A percentile compares a stretch with the other conserved stretches of the same genome.
phyloP scores from a whole-genome alignment of 2,797 vertebrate species.

The Paedocypris micromegethes region DNA sequence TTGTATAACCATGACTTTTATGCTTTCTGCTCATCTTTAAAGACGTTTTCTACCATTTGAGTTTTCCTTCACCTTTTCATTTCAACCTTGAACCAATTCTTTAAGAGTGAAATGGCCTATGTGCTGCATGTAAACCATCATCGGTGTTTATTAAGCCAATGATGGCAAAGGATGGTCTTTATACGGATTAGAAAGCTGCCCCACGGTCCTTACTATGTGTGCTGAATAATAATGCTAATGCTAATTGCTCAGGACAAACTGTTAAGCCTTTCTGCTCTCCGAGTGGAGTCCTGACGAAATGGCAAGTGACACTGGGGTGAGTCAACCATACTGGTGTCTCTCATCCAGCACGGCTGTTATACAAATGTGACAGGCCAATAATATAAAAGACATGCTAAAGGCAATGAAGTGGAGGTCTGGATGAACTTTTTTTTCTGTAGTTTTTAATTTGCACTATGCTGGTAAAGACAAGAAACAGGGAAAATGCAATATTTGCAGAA shows the following conservation, averaged over 20 bases:
- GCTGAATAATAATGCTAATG: slow-evolving; percentile 48
- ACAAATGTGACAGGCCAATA: slow-evolving; percentile 27
- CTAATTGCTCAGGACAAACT: slow-evolving; percentile 51
- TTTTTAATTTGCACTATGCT: no score
- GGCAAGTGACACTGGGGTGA: slow-evolving; percentile 50
- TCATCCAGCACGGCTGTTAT: slow-evolving; percentile 22
- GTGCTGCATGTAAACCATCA: slow-evolving; percentile 49
- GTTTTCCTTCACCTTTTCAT: slow-evolving; percentile 26
- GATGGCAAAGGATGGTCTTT: slow-evolving; percentile 50
- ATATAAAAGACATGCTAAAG: slow-evolving; percentile 6
- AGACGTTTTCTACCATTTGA: no score
- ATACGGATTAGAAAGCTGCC: slow-evolving; percentile 51
- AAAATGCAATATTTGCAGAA: not conserved
- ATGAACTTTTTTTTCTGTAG: no score
- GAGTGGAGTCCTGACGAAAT: slow-evolving; percentile 51
- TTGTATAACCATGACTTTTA: not conserved
- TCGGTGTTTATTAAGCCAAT: slow-evolving; percentile 53
- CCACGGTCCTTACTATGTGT: slow-evolving; percentile 39
- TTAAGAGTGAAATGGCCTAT: slow-evolving; percentile 32
- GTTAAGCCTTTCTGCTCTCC: slow-evolving; percentile 40
- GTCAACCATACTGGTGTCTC: slow-evolving; percentile 43
- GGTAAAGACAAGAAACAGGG: not conserved
- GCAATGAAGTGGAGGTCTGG: not conserved
- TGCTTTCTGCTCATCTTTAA: not conserved
- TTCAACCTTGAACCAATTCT: slow-evolving; percentile 44